phyloP scores from a whole-genome alignment of 2,113 vertebrate species.

The Australoheros scitulus region DNA sequence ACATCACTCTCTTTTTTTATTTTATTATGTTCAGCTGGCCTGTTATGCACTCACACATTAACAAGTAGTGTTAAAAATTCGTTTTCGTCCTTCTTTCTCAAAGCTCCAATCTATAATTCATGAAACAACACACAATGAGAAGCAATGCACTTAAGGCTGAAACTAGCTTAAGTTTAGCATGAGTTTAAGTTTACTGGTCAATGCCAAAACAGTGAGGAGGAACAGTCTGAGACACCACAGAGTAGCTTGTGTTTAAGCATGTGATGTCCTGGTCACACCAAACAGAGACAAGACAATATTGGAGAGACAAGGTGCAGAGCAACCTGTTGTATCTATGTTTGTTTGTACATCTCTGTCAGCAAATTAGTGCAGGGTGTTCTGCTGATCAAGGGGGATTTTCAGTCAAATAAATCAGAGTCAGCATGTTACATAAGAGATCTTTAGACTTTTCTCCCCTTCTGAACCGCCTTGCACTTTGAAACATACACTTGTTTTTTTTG shows the following conservation, averaged over 20 bases:
- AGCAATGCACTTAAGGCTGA: not conserved
- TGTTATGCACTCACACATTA: no score
- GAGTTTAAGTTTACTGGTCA: not conserved
- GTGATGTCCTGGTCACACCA: not conserved
- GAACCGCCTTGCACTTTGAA: not conserved
- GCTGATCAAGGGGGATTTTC: not conserved
- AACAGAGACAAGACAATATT: not conserved
- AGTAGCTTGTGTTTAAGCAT: slow-evolving; percentile 15
- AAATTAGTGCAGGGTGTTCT: slow-evolving; percentile 9
- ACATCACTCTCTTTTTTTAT: not conserved
- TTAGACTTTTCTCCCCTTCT: slow-evolving; percentile 34
- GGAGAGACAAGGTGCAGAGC: not conserved
- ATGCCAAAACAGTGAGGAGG: not conserved
- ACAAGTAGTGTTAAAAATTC: no score
- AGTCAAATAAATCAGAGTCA: slow-evolving; percentile 34
- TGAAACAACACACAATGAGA: not conserved
- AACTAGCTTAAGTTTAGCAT: not conserved
- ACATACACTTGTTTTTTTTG: slow-evolving; percentile 7
- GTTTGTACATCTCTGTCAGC: slow-evolving; percentile 35
- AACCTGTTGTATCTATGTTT: not conserved
- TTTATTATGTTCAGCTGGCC: not conserved
- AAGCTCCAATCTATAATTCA: not conserved
- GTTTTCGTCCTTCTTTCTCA: not conserved
- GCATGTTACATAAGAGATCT: slow-evolving; percentile 27
- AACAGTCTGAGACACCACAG: not conserved